Evolutionary conservation across 2,888 invertebrate species (phyloP).

Genomic region (Latrodectus hesperus): DNA sequence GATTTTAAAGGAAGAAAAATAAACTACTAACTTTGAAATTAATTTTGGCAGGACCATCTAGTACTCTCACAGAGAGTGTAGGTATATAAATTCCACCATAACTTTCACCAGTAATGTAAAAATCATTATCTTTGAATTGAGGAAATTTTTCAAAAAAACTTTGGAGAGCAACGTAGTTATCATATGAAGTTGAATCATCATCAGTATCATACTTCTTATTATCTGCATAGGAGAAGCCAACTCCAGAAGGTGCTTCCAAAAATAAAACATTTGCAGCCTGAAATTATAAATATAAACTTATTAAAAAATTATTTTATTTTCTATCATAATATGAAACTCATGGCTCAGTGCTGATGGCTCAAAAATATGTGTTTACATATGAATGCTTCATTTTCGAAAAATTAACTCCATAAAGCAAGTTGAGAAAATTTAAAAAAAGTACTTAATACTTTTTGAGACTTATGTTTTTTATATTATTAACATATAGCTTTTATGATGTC

Average conservation of each 20-base stretch:
- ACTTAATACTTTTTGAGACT: no score
- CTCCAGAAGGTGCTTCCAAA: slow-evolving; percentile 77
- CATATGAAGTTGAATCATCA: slow-evolving; percentile 75
- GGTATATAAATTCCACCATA: slow-evolving; percentile 78
- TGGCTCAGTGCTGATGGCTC: no score
- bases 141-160: slow-evolving; percentile 76
- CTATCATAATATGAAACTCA: not conserved
- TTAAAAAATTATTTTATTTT: not conserved
- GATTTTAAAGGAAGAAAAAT: not conserved
- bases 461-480: no score
- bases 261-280: slow-evolving; percentile 77
- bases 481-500: no score
- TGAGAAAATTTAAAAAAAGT: no score
- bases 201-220: slow-evolving; percentile 75
- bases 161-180: slow-evolving; percentile 77
- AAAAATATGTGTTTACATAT: no score
- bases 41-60: slow-evolving; percentile 70
- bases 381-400: no score
- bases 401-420: no score
- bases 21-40: slow-evolving; percentile 73
- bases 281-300: slow-evolving; percentile 18
- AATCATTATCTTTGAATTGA: slow-evolving; percentile 75
- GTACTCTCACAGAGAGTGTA: slow-evolving; percentile 74
- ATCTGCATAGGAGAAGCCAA: slow-evolving; percentile 77
- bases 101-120: slow-evolving; percentile 77